These are phyloP conservation scores for Hirudinaria manillensis DNA, from an alignment of 2,888 invertebrate species.

Conservation along the genomic window DNA sequence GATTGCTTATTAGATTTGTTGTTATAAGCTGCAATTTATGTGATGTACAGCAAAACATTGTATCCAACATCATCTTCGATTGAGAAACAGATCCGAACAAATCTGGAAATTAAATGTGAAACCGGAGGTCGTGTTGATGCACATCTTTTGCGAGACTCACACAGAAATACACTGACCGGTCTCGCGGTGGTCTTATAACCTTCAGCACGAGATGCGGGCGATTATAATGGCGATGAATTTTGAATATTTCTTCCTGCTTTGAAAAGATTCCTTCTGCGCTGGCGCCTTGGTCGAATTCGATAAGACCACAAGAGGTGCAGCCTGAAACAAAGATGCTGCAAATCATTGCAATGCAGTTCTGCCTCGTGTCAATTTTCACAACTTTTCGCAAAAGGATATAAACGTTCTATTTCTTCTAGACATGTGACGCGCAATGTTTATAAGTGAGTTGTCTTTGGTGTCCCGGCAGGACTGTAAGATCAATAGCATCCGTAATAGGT, in stretches of 20 bases:
- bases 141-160: too few species aligned
- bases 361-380: not conserved
- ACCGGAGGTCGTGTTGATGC: too few species aligned
- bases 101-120: too few species aligned
- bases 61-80: too few species aligned
- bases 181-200: conserved; percentile 13
- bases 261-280: conserved; percentile 2
- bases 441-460: too few species aligned
- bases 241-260: conserved; percentile 22
- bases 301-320: not conserved
- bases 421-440: too few species aligned
- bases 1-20: conserved; percentile 32
- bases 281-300: conserved; percentile 6
- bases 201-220: conserved; percentile 21
- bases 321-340: too few species aligned
- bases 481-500: conserved; percentile 12
- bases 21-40: conserved; percentile 18
- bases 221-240: conserved; percentile 24
- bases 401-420: too few species aligned
- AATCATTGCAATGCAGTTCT: too few species aligned
- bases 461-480: not conserved
- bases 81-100: too few species aligned
- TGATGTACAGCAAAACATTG: not conserved
- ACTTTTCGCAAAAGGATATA: not conserved
- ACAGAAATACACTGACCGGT: not conserved